phyloP scores from a whole-genome alignment of 2,113 vertebrate species.

The Spea bombifrons region DNA sequence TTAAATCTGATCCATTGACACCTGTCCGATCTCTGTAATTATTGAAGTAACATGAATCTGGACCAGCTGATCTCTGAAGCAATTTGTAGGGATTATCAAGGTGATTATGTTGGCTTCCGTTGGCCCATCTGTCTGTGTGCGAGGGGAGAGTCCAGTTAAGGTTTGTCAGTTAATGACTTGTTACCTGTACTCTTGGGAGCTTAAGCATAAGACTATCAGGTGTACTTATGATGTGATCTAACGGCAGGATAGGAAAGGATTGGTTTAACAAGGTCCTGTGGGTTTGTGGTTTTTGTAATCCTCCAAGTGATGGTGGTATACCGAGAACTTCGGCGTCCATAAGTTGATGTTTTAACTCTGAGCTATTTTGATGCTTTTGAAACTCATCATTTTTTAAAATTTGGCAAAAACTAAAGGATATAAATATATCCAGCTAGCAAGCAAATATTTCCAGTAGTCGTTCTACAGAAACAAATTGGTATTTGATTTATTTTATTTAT shows the following conservation, averaged over 20 bases:
- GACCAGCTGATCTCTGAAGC: constrained; percentile 44
- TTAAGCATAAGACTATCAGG: constrained; percentile 35
- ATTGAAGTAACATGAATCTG: constrained; percentile 47
- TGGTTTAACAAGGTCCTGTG: constrained; percentile 41
- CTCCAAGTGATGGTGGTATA: constrained; percentile 14
- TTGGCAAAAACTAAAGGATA: no score
- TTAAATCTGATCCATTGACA: constrained; percentile 20
- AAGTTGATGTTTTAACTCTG: neutral
- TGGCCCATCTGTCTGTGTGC: constrained; percentile 33
- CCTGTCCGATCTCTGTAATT: constrained; percentile 32
- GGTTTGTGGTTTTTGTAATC: constrained; percentile 33
- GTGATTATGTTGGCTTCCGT: constrained; percentile 53
- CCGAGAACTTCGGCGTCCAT: constrained; percentile 9
- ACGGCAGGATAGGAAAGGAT: constrained; percentile 27
- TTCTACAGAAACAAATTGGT: no score
- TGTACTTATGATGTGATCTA: constrained; percentile 40
- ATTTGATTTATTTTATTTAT: no score
- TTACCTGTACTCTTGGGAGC: constrained; percentile 61
- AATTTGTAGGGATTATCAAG: constrained; percentile 51
- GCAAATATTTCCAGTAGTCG: no score
- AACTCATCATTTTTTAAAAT: neutral
- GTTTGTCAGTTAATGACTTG: constrained; percentile 68
- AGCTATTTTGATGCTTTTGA: neutral
- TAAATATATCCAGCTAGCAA: no score
- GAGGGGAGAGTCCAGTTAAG: constrained; percentile 50